phyloP scores from a whole-genome alignment of 2,113 vertebrate genomes.

The Cyprinodon brontotheroides region DNA sequence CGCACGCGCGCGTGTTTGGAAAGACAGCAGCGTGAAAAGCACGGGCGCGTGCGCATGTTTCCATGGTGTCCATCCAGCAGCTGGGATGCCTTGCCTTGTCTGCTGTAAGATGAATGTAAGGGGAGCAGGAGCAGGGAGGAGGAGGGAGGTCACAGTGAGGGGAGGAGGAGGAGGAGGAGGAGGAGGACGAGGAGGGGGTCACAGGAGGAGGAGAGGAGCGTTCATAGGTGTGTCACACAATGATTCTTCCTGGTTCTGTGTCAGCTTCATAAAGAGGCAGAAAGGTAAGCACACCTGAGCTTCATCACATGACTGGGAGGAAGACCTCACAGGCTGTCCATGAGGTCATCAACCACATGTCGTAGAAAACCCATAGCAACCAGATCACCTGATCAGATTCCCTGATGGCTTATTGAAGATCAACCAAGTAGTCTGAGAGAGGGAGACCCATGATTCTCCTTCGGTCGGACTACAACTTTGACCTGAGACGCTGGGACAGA shows the following conservation, averaged over 20 bases:
- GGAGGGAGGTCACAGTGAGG: conserved; percentile 1
- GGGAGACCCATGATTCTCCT: too few species aligned
- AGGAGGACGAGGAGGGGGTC: neutral
- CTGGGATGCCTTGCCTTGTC: conserved; percentile 55
- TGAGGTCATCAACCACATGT: neutral
- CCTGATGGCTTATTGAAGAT: neutral
- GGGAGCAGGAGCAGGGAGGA: conserved; percentile 20
- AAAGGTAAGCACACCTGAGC: neutral
- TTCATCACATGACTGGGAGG: neutral
- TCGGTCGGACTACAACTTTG: too few species aligned
- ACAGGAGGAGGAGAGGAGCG: conserved; percentile 4
- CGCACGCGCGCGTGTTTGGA: conserved; percentile 14
- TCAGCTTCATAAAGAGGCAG: neutral
- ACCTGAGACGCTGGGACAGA: too few species aligned
- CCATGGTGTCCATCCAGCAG: conserved; percentile 21
- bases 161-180: conserved; percentile 22
- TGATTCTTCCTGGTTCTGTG: neutral
- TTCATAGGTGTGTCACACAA: neutral
- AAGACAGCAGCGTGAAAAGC: conserved; percentile 21
- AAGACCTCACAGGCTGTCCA: too few species aligned
- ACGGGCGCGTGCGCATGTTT: conserved; percentile 22
- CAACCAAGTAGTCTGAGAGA: too few species aligned
- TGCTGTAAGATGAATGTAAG: conserved; percentile 19
- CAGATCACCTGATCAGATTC: neutral
- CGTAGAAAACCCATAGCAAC: neutral